These are phyloP conservation scores for Theretra japonica DNA, from an alignment of 2,888 invertebrate genomes.

Conservation along the genomic window DNA sequence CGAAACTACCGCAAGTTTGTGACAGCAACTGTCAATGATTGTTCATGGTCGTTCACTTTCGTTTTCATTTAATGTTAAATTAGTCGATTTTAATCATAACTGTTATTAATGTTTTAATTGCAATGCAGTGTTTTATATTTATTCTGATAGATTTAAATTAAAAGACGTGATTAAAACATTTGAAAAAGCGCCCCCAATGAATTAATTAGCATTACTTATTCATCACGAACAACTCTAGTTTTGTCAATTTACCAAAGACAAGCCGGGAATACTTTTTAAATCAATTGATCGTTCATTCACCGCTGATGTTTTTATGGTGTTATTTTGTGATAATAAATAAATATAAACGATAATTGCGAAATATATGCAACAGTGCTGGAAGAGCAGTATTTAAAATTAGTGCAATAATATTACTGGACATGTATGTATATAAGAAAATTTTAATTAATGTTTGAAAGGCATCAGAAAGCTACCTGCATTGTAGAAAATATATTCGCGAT, in stretches of 20 bases:
- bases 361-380: constrained; percentile 65
- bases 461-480: constrained; percentile 78
- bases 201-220: background rate
- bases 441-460: constrained; percentile 58
- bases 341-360: constrained; percentile 74
- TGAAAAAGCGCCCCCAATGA: background rate
- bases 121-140: no score
- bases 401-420: constrained; percentile 71
- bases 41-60: background rate
- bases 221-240: constrained; percentile 49
- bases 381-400: constrained; percentile 67
- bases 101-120: background rate
- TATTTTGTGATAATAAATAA: constrained; percentile 80
- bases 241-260: constrained; percentile 68
- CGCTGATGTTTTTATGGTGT: constrained; percentile 84
- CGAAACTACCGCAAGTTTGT: constrained; percentile 39
- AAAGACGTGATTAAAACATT: background rate
- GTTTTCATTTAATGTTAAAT: background rate
- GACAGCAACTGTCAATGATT: constrained; percentile 14
- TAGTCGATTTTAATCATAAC: background rate
- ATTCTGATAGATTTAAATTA: no score
- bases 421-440: constrained; percentile 57
- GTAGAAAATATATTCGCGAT: constrained; percentile 77
- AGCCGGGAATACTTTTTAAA: constrained; percentile 66
- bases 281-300: constrained; percentile 84